These are phyloP conservation scores for Ictidomys tridecemlineatus DNA, from an alignment of 2,113 vertebrate species.

Conservation along the genomic window DNA sequence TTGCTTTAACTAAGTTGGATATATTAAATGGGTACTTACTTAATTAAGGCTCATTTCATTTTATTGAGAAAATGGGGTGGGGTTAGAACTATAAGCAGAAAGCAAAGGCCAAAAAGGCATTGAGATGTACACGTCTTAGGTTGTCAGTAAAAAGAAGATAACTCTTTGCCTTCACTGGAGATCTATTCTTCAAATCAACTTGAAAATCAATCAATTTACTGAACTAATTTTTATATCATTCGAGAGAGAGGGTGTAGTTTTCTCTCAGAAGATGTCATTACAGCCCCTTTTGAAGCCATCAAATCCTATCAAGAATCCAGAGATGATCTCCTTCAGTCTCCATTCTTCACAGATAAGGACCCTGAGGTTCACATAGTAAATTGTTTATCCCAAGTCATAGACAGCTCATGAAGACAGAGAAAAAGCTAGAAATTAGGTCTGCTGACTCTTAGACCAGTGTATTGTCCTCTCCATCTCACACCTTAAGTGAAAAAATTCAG, in stretches of 20 bases:
- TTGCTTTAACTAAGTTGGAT: conserved; percentile 69
- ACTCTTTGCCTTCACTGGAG: neutral
- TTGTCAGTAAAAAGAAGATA: neutral
- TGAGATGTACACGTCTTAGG: neutral
- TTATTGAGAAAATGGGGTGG: conserved; percentile 49
- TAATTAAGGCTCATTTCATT: conserved; percentile 67
- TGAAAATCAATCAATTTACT: conserved; percentile 7
- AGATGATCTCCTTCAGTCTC: neutral
- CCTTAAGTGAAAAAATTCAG: neutral
- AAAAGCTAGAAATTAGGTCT: neutral
- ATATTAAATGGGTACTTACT: conserved; percentile 62
- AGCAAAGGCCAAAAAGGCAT: conserved; percentile 49
- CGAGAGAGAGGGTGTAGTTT: neutral
- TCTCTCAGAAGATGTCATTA: neutral
- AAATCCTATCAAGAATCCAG: neutral
- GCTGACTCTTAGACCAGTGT: neutral
- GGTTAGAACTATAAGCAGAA: conserved; percentile 3
- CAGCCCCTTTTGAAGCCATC: neutral
- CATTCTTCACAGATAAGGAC: neutral
- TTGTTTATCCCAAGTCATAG: conserved; percentile 25
- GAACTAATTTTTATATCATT: neutral
- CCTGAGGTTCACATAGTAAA: neutral
- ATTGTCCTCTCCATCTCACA: neutral
- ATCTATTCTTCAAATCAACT: conserved; percentile 18
- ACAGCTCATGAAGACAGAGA: neutral